Conservation (phyloP, 1,140 invertebrate genomes). For the Sesamia nonagrioides region DNA sequence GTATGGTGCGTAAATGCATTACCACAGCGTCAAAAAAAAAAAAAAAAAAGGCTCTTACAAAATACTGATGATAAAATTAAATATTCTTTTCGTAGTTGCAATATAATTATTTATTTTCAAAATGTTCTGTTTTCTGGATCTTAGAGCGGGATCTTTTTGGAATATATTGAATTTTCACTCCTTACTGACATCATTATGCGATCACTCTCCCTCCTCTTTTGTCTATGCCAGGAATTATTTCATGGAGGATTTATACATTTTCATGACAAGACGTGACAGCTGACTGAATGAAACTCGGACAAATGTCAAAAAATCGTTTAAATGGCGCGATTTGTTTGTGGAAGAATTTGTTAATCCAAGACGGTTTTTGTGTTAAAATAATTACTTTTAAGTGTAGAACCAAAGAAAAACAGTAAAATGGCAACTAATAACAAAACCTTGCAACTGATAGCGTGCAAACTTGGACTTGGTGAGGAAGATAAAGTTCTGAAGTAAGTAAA, state of each 20-base stretch:
- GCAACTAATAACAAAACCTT: conserved; percentile 70
- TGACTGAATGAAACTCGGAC: conserved; percentile 9
- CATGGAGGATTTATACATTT: neutral
- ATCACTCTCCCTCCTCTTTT: conserved; percentile 22
- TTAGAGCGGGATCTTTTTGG: neutral
- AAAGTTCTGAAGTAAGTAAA: conserved; percentile 74
- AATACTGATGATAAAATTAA: too few species aligned
- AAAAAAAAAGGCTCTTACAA: too few species aligned
- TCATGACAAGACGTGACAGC: conserved; percentile 10
- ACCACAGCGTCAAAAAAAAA: too few species aligned
- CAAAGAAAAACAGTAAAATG: conserved; percentile 55
- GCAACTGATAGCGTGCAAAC: conserved; percentile 71
- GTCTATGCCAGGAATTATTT: conserved; percentile 4
- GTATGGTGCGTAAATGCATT: too few species aligned
- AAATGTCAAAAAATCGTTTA: conserved; percentile 17
- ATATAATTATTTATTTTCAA: too few species aligned
- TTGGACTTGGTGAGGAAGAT: conserved; percentile 73
- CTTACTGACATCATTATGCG: neutral
- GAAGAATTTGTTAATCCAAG: neutral
- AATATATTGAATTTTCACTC: too few species aligned
- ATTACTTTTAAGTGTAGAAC: neutral
- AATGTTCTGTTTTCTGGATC: neutral
- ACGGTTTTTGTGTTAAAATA: neutral
- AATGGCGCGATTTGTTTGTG: conserved; percentile 27
- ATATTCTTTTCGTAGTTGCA: too few species aligned